Evolutionary conservation across 1,140 invertebrate genomes (phyloP).

Genomic region (Penaeus indicus): DNA sequence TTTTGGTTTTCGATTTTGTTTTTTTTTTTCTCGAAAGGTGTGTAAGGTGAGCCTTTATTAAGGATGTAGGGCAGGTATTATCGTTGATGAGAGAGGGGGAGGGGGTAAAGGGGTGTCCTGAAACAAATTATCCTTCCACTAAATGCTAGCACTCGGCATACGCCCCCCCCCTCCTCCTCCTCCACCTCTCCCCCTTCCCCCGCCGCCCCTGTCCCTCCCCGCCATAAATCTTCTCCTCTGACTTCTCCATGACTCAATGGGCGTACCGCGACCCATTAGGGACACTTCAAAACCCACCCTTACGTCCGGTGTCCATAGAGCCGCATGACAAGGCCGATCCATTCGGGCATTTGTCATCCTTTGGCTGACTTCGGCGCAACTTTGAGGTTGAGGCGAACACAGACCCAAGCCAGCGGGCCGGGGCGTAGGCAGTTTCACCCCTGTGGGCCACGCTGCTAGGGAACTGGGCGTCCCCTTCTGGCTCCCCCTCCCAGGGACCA

Average conservation of each 20-base stretch:
- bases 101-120: slow-evolving; percentile 9
- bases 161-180: slow-evolving; percentile 27
- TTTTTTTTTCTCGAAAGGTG: too few relatives aligned
- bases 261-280: slow-evolving; percentile 38
- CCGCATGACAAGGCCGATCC: slow-evolving; percentile 19
- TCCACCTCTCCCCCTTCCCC: too few relatives aligned
- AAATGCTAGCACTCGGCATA: slow-evolving; percentile 64
- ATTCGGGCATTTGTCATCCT: slow-evolving; percentile 50
- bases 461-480: not conserved
- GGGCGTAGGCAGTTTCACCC: slow-evolving; percentile 37
- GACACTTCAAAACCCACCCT: slow-evolving; percentile 37
- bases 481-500: not conserved
- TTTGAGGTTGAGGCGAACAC: slow-evolving; percentile 59
- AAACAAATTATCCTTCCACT: slow-evolving; percentile 60
- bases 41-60: not conserved
- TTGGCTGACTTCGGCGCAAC: slow-evolving; percentile 56
- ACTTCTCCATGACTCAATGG: slow-evolving; percentile 50
- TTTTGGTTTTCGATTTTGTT: too few relatives aligned
- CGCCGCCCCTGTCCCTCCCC: not conserved
- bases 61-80: not conserved
- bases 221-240: slow-evolving; percentile 56
- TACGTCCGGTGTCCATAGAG: slow-evolving; percentile 19
- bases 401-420: slow-evolving; percentile 26
- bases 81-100: slow-evolving; percentile 21
- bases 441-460: slow-evolving; percentile 30